Evolutionary conservation across 2,113 vertebrate species (phyloP).

Genomic region (Himantopus leucocephalus): DNA sequence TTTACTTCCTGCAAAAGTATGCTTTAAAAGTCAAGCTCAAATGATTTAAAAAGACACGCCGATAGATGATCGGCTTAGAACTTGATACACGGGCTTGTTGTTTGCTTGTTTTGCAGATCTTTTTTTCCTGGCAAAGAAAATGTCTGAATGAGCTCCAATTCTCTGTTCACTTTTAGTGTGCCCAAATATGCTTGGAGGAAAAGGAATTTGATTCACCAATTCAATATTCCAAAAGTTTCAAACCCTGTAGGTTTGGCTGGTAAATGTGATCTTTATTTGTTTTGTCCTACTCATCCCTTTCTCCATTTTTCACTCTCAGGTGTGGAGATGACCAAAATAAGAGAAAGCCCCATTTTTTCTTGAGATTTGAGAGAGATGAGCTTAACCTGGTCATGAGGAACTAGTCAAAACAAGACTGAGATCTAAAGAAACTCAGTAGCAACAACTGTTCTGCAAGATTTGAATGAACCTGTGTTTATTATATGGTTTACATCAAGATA

Average conservation of each 20-base stretch:
- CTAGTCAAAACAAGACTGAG: background rate
- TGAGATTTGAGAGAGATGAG: background rate
- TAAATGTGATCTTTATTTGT: background rate
- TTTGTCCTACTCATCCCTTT: background rate
- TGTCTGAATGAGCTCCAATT: background rate
- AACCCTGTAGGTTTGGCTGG: background rate
- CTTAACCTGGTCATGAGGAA: background rate
- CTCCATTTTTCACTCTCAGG: background rate
- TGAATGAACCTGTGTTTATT: background rate
- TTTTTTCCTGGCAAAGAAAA: background rate
- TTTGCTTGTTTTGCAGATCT: background rate
- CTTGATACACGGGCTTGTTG: background rate
- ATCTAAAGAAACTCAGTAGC: background rate
- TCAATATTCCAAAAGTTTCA: background rate
- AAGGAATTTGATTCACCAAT: background rate
- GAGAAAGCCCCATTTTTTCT: background rate
- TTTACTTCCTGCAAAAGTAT: background rate
- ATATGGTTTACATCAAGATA: background rate
- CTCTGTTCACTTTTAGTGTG: background rate
- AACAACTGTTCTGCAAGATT: background rate
- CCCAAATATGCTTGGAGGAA: background rate
- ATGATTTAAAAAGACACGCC: background rate
- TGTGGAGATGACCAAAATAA: background rate
- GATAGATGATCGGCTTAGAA: background rate
- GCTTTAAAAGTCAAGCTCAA: background rate